Conservation (phyloP, 2,113 vertebrate genomes). For the Sebastes fasciatus region DNA sequence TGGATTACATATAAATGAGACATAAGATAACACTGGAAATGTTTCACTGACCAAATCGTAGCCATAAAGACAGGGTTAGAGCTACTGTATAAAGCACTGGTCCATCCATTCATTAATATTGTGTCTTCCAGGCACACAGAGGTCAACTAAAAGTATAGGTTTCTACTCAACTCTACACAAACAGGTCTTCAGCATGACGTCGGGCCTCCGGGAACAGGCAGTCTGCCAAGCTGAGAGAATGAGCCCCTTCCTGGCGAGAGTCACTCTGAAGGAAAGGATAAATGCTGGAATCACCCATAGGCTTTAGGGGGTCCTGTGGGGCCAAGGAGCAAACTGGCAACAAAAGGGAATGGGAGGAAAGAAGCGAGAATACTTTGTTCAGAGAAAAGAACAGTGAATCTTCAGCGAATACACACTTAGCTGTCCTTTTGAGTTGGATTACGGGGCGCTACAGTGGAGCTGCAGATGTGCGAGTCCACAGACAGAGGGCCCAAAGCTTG, state of each 20-base stretch:
- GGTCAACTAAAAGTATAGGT: slow-evolving; percentile 43
- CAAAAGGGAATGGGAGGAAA: slow-evolving; percentile 45
- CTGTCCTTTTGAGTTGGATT: slow-evolving; percentile 69
- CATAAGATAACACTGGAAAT: slow-evolving; percentile 41
- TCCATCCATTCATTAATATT: slow-evolving; percentile 38
- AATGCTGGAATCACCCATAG: slow-evolving; percentile 58
- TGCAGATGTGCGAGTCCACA: slow-evolving; percentile 61
- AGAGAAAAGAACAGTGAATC: slow-evolving; percentile 59
- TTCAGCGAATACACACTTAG: slow-evolving; percentile 57
- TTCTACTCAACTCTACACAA: slow-evolving; percentile 33
- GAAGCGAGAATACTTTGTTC: slow-evolving; percentile 40
- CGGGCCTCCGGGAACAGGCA: slow-evolving; percentile 37
- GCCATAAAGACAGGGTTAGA: slow-evolving; percentile 17
- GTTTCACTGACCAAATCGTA: slow-evolving; percentile 36
- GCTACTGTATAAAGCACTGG: slow-evolving; percentile 1
- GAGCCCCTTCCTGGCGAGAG: slow-evolving; percentile 42
- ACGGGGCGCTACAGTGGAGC: slow-evolving; percentile 60
- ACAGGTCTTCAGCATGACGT: slow-evolving; percentile 25
- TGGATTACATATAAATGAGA: slow-evolving; percentile 55
- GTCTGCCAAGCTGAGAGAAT: slow-evolving; percentile 39
- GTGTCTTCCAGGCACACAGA: slow-evolving; percentile 21
- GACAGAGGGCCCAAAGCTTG: slow-evolving; percentile 64
- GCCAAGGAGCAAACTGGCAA: slow-evolving; percentile 37
- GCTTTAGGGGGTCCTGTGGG: slow-evolving; percentile 46
- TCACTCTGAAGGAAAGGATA: slow-evolving; percentile 56